Base-by-base conservation (phyloP, 2,797 vertebrate species). In the Enteromius unitaeniatus region DNA sequence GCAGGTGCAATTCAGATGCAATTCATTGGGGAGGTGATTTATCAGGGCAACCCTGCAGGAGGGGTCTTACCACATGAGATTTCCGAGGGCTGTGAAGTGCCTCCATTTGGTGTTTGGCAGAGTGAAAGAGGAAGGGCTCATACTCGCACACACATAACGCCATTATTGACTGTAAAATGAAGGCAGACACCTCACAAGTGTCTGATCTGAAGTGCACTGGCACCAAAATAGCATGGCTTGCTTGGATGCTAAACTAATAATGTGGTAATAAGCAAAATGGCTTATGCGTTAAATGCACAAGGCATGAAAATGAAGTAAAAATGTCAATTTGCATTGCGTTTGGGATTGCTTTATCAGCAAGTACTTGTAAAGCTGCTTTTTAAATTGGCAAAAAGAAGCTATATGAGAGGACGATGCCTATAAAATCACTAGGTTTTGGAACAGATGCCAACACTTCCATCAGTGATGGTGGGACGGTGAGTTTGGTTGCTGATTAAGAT, bases 1-100 rank as follows among this genome's bases (percentile, higher is more conserved):
- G 75, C 82, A 78, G 75, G 82, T 45, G 73, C 75, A 70, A 78
- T 78, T 78, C 75, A 84, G 75, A 84, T 45, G 73, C 64, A 47
- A 77, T 77, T 83, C 74, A 83, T 28, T 1, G 26, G 64, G 74
- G 64, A 83, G 19, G 74, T 58, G 81, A 83, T 83, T 77, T 83
- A 83, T 83, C 37, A 45, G 72, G 81, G 60, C 34, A 55, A 15
- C 72, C 62, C 81, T 67, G 72, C 72, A 76, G 47, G 49, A 67
- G 47, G 8, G 34, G 47, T 76, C 62, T 53, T 6, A 3, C 45
- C 34, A n/a, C 81, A 67, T 28, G n/a, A 45, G 34, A 40, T 53
- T 55, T 67, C 60, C 17, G 23, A 83, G 72, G 23, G n/a, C 70
- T 21, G 5, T 65, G 45, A 76, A 67, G 62, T 53, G 45, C 26